Evolutionary conservation across 2,888 invertebrate species (phyloP), one percentile per base, ranked within the genome.

Genomic region (Orchesella flavescens): DNA sequence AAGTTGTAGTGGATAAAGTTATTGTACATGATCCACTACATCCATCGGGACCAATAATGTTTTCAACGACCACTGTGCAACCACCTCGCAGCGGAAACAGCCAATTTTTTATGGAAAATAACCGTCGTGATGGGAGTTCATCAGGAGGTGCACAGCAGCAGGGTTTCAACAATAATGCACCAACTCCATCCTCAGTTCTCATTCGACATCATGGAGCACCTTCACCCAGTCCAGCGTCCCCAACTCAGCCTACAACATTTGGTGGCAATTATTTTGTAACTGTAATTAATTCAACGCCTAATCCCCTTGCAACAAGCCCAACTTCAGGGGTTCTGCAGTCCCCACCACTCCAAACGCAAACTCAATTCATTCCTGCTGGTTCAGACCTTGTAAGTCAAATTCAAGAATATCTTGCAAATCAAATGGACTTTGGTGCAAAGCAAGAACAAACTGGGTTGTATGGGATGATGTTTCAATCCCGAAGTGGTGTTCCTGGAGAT

Each of bases 381-480:
- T 12, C 24, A 15, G 44, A 21, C 19, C 34, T 79, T 44, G 65
- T 24, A 4, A 46, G 59, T 23, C 73, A 80, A 68, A 80, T 73
- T n/a, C 80, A 80, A 1, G 80, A 80, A 9, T 59, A 71, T 24
- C 80, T 80, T 5, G 21, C 65, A 13, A 66, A 80, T 19, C 55
- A 80, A 74, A 80, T 80, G 80, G 80, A 80, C 23, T 80, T 80
- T 59, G 80, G 73, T 24, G 80, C 80, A 5, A 65, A 53, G 12
- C 80, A 73, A 21, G 49, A 49, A 7, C 66, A 73, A 19, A 4
- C 21, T 1, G 53, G 65, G 24, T n/a, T 80, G 19, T 80, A 53
- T 46, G 80, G 73, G 0, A 46, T 73, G 55, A n/a, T 73, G 15
- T 66, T 80, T 19, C 65, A 59, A 1, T 72, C 65, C 12, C 44